phyloP scores from a whole-genome alignment of 2,797 vertebrate genomes.

The Tokudaia tokunoshimensis region DNA sequence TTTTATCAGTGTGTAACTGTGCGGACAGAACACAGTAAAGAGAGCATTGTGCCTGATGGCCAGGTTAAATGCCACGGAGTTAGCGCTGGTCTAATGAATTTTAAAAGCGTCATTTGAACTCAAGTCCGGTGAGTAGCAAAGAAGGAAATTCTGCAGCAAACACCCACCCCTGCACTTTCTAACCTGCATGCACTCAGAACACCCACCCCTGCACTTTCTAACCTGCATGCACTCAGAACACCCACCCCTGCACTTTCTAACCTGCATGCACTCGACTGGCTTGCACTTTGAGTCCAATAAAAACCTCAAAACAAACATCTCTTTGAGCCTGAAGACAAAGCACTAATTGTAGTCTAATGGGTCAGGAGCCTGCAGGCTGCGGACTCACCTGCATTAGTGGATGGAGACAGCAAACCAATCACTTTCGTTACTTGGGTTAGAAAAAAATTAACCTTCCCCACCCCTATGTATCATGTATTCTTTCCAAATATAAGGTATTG shows the following conservation, averaged over 20 bases:
- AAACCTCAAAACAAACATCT: constrained; percentile 69
- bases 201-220: neutral
- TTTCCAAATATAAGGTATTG: neutral
- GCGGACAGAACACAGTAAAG: neutral
- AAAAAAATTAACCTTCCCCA: neutral
- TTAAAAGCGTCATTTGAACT: constrained; percentile 66
- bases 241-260: neutral
- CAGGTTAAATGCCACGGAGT: constrained; percentile 69
- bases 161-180: neutral
- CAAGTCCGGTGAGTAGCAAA: constrained; percentile 51
- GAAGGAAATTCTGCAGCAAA: constrained; percentile 63
- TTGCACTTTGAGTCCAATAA: constrained; percentile 3
- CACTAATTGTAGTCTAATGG: constrained; percentile 27
- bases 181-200: neutral
- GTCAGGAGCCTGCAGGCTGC: neutral
- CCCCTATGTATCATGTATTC: neutral
- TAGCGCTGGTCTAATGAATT: constrained; percentile 72
- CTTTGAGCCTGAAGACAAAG: constrained; percentile 60
- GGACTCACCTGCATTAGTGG: neutral
- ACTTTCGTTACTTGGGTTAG: neutral
- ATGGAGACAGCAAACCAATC: neutral
- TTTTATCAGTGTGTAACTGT: constrained; percentile 70
- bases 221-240: neutral
- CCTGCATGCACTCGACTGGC: neutral
- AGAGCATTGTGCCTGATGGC: neutral